Base-by-base conservation (phyloP, 2,888 invertebrate genomes). In the Sarcophaga subvicina region DNA sequence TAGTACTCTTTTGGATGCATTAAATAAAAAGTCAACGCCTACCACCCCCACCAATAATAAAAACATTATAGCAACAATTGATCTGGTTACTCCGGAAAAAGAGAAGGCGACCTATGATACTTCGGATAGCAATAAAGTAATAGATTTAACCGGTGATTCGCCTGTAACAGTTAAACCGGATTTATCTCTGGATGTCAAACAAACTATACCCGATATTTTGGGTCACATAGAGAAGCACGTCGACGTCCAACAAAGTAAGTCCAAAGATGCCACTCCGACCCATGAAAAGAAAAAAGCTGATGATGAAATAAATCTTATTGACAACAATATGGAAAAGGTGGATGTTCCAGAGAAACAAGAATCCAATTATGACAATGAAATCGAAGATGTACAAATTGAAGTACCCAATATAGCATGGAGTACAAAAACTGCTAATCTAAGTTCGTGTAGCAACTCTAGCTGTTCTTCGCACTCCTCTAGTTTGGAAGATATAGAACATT, bases 371-470 rank as follows among this genome's bases (percentile, higher is more conserved):
- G 91, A 91, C 22, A 90, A 89, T 60, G 91, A 92, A 54, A 91
- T 91, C 14, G 84, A 79, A 71, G 87, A 87, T 76, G 82, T 92
- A 10, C 96, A 94, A 90, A 96, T 96, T 69, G 94, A 95, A 84
- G 96, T 96, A 11, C 96, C 96, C 0, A 91, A 92, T 72, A 93
- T 93, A 85, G 92, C 92, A 0, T 93, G 93, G 93, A 94, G 87
- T 89, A 94, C 91, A 91, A 94, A 95, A 64, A 95, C 95, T 0
- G 96, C 96, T 90, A 89, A 92, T 80, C 90, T 91, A 10, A 90
- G 91, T 0, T 90, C 89, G n/a, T 90, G 91, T 0, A 90, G 90
- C 0, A 90, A 89, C 45, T 90, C 90, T 6, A 92, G 93, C 8
- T 92, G 91, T 80, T 90, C 93, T 88, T 96, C 94, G 83, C 95